Percentiles rank a stretch among this genome's conserved stretches.
Conservation (phyloP, 2,888 invertebrate species). For the Drosophila sordidula region DNA sequence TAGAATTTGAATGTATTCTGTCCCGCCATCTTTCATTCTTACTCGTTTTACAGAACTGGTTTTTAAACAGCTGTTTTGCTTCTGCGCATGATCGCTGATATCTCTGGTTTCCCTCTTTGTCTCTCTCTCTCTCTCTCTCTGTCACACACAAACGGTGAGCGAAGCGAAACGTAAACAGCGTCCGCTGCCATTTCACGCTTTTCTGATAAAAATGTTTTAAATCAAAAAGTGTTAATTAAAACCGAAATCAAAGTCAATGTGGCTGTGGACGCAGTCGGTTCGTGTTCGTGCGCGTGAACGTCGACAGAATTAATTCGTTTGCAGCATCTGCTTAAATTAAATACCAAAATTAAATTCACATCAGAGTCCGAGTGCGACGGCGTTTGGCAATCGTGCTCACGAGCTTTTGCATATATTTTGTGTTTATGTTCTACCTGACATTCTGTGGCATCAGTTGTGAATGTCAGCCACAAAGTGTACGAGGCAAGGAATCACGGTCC, state of each 20-base stretch:
- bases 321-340: slow-evolving; percentile 45
- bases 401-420: slow-evolving; percentile 65
- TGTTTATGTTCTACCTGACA: slow-evolving; percentile 70
- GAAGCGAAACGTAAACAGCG: slow-evolving; percentile 75
- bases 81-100: slow-evolving; percentile 50
- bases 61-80: slow-evolving; percentile 32
- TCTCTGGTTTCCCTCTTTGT: slow-evolving; percentile 12
- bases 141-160: slow-evolving; percentile 38
- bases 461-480: slow-evolving; percentile 73
- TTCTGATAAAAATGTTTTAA: slow-evolving; percentile 79
- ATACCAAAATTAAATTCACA: slow-evolving; percentile 34
- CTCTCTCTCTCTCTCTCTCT: slow-evolving; percentile 21
- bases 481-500: slow-evolving; percentile 64
- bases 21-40: slow-evolving; percentile 13
- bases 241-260: slow-evolving; percentile 77
- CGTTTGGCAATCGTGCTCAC: slow-evolving; percentile 57
- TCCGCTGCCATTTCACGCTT: slow-evolving; percentile 70
- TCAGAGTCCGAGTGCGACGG: slow-evolving; percentile 41
- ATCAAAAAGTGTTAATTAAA: slow-evolving; percentile 79
- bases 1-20: slow-evolving; percentile 8
- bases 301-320: slow-evolving; percentile 31
- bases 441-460: slow-evolving; percentile 72
- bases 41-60: slow-evolving; percentile 32
- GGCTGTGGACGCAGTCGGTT: slow-evolving; percentile 71
- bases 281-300: slow-evolving; percentile 65